These are phyloP conservation scores for Trachymyrmex septentrionalis DNA, from an alignment of 1,140 invertebrate genomes.

Conservation along the genomic window DNA sequence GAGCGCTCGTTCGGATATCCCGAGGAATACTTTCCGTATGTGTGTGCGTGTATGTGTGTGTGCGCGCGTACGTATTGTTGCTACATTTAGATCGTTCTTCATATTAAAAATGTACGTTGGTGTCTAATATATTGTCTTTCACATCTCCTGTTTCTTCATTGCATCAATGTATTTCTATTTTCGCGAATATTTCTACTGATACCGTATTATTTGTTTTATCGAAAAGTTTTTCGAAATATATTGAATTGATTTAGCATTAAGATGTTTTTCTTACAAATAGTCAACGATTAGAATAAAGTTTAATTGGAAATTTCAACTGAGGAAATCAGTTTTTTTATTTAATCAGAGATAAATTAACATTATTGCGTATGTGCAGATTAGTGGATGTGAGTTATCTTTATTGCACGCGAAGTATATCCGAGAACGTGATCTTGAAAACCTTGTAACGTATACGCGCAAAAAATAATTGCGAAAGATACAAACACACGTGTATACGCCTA, in stretches of 20 bases:
- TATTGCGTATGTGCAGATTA: constrained; percentile 8
- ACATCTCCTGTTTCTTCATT: background rate
- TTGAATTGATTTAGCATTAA: background rate
- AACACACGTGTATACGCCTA: constrained; percentile 6
- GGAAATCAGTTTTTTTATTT: background rate
- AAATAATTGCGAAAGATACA: constrained; percentile 8
- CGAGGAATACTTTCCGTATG: constrained; percentile 32
- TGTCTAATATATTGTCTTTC: background rate
- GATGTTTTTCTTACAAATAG: background rate
- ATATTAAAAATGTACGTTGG: constrained; percentile 7
- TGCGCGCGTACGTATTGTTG: background rate
- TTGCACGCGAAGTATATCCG: background rate
- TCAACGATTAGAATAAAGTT: background rate
- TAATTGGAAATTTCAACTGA: background rate
- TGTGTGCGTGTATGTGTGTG: background rate
- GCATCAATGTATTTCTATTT: background rate
- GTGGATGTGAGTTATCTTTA: background rate
- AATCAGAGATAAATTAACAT: background rate
- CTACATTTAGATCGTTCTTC: background rate
- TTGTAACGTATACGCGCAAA: background rate
- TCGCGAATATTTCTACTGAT: background rate
- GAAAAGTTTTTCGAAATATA: background rate
- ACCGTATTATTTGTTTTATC: background rate
- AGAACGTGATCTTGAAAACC: constrained; percentile 14
- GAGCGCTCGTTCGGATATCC: constrained; percentile 65